Conservation (phyloP, 2,888 invertebrate species). For the Philaethria dido region DNA sequence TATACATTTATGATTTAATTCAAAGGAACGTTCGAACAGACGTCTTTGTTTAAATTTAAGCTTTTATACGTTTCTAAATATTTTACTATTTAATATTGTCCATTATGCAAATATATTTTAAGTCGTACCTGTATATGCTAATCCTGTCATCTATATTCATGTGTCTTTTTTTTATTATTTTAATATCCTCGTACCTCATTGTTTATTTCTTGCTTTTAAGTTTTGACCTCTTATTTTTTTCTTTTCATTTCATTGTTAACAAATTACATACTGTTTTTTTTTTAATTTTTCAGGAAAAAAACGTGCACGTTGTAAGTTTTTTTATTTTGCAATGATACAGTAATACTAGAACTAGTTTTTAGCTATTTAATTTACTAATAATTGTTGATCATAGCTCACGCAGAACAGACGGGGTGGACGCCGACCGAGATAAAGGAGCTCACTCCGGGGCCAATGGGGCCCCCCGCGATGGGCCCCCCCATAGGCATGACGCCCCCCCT, state of each 20-base stretch:
- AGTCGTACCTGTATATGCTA: no score
- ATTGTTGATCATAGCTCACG: constrained; percentile 55
- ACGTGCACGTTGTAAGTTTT: constrained; percentile 33
- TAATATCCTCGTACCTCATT: not conserved
- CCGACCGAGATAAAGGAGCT: constrained; percentile 88
- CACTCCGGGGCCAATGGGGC: constrained; percentile 83
- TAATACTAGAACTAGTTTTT: not conserved
- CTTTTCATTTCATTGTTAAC: not conserved
- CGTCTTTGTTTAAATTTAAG: no score
- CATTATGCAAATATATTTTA: no score
- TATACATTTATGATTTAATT: no score
- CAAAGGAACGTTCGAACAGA: no score
- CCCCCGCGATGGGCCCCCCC: constrained; percentile 59
- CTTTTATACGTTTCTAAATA: no score
- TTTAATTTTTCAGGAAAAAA: constrained; percentile 32
- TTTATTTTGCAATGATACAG: constrained; percentile 18
- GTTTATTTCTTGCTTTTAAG: no score
- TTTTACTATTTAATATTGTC: no score
- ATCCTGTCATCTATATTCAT: no score
- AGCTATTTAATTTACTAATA: not conserved
- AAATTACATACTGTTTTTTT: constrained; percentile 2
- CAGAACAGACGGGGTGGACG: constrained; percentile 83
- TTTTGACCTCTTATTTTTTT: not conserved
- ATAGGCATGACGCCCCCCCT: constrained; percentile 54
- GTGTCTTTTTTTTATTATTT: not conserved